Evolutionary conservation across 2,888 invertebrate genomes (phyloP).

Genomic region (Peribatodes rhomboidaria): DNA sequence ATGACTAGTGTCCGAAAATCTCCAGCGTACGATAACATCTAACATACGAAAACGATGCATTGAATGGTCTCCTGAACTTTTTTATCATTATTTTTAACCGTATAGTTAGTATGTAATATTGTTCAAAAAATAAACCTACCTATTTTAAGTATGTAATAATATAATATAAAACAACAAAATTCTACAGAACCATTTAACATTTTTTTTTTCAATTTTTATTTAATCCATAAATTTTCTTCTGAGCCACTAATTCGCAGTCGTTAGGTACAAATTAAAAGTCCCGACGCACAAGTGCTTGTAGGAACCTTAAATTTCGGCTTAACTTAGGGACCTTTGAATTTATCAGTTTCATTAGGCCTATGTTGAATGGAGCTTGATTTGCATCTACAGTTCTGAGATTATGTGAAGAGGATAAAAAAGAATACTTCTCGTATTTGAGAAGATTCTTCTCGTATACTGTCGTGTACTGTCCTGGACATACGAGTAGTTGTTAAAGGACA

Average conservation of each 20-base stretch:
- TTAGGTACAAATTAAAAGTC: slow-evolving; percentile 51
- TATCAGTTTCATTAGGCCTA: slow-evolving; percentile 24
- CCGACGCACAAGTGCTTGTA: slow-evolving; percentile 32
- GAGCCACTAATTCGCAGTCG: slow-evolving; percentile 54
- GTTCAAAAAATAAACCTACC: too few relatives aligned
- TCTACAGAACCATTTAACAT: slow-evolving; percentile 4
- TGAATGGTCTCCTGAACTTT: too few relatives aligned
- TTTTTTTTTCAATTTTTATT: slow-evolving; percentile 28
- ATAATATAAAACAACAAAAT: not conserved
- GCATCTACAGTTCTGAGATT: not conserved
- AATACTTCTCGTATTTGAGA: not conserved
- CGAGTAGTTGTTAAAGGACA: not conserved
- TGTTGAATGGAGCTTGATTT: slow-evolving; percentile 4
- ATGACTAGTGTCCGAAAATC: too few relatives aligned
- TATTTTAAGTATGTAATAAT: too few relatives aligned
- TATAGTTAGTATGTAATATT: too few relatives aligned
- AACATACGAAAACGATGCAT: too few relatives aligned
- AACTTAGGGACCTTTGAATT: slow-evolving; percentile 14
- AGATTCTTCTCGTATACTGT: not conserved
- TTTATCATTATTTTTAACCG: too few relatives aligned
- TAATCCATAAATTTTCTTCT: slow-evolving; percentile 49
- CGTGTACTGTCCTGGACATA: not conserved
- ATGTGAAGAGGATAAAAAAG: not conserved
- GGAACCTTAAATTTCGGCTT: slow-evolving; percentile 23
- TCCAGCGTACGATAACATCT: too few relatives aligned